Percentiles rank a stretch among this genome's conserved stretches.
phyloP scores from a whole-genome alignment of 2,113 vertebrate genomes.

The Eudyptes chrysolophus region DNA sequence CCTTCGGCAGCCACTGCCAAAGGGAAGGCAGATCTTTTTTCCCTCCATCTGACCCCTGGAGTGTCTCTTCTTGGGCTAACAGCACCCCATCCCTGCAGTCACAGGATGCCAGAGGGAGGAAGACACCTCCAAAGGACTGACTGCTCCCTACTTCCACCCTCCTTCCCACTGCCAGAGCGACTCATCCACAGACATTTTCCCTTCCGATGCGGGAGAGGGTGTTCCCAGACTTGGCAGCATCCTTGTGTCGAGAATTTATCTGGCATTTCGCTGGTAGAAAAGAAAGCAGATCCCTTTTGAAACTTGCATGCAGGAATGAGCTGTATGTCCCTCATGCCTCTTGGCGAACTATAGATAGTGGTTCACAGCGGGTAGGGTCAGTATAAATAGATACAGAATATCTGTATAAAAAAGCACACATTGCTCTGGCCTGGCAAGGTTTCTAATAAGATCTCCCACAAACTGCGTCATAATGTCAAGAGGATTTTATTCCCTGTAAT shows the following conservation, averaged over 20 bases:
- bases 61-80: not conserved
- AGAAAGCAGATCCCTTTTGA: not conserved
- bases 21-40: not conserved
- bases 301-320: not conserved
- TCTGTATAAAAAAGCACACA: not conserved
- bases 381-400: constrained; percentile 24
- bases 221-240: not conserved
- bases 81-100: not conserved
- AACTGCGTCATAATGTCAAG: constrained; percentile 42
- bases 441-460: constrained; percentile 48
- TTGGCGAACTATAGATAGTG: not conserved
- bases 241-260: not conserved
- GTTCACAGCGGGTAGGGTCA: not conserved
- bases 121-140: not conserved
- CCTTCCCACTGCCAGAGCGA: not conserved
- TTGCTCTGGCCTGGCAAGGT: constrained; percentile 15
- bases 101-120: not conserved
- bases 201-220: not conserved
- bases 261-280: not conserved
- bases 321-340: not conserved
- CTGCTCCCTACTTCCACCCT: not conserved
- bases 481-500: constrained; percentile 57
- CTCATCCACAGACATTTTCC: not conserved
- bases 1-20: not conserved
- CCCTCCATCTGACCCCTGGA: not conserved